Conservation (phyloP, 2,797 vertebrate species). For the Melanotaenia nigrans region DNA sequence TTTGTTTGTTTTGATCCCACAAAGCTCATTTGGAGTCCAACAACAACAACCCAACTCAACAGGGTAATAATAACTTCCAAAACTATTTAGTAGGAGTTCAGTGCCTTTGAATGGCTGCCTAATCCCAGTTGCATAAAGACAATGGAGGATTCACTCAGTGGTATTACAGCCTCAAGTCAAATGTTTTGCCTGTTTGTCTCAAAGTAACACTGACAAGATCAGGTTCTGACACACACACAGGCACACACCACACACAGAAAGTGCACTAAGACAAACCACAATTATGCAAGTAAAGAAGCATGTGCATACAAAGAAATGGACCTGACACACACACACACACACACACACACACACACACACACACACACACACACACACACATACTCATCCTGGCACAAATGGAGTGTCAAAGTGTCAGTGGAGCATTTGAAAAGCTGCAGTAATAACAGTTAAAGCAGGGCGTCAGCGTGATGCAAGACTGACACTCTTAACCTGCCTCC, state of each 20-base stretch:
- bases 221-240: conserved; percentile 14
- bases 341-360: background rate
- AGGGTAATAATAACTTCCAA: conserved; percentile 40
- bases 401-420: conserved; percentile 64
- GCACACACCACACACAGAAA: conserved; percentile 18
- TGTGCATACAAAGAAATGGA: conserved; percentile 23
- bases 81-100: conserved; percentile 43
- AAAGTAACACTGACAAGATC: conserved; percentile 13
- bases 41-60: conserved; percentile 6
- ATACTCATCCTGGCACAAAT: conserved; percentile 33
- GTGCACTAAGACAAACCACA: conserved; percentile 13
- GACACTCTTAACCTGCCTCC: conserved; percentile 72
- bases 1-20: conserved; percentile 10
- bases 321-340: background rate
- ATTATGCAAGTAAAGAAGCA: conserved; percentile 15
- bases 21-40: conserved; percentile 18
- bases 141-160: conserved; percentile 28
- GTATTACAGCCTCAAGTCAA: conserved; percentile 48
- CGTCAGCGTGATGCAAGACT: conserved; percentile 62
- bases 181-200: conserved; percentile 56
- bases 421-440: conserved; percentile 64
- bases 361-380: background rate
- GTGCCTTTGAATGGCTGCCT: conserved; percentile 27
- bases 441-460: conserved; percentile 72
- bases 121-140: conserved; percentile 35